A percentile compares a stretch with the other conserved stretches of the same genome.
Conservation (phyloP, 2,888 invertebrate genomes). For the Meandrusa payeni region DNA sequence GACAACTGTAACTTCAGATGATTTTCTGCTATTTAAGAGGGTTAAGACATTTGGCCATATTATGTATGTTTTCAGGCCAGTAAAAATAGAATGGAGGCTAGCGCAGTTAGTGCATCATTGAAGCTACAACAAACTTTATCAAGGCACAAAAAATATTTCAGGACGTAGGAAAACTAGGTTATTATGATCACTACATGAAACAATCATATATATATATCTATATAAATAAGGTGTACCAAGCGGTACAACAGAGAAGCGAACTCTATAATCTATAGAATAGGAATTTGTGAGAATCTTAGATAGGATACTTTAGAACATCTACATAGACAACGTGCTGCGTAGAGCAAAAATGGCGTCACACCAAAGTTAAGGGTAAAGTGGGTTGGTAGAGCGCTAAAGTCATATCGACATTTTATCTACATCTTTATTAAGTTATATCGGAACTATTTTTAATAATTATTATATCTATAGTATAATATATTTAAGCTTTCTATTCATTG, state of each 20-base stretch:
- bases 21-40: too few relatives aligned
- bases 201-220: slow-evolving; percentile 25
- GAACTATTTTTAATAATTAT: too few relatives aligned
- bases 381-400: slow-evolving; percentile 34
- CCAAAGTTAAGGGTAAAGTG: slow-evolving; percentile 22
- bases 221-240: slow-evolving; percentile 35
- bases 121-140: slow-evolving; percentile 42
- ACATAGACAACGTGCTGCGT: slow-evolving; percentile 19
- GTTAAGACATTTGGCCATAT: too few relatives aligned
- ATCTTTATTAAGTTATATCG: slow-evolving; percentile 12
- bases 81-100: slow-evolving; percentile 17
- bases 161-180: slow-evolving; percentile 35
- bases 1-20: too few relatives aligned
- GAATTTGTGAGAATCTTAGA: slow-evolving; percentile 34
- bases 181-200: slow-evolving; percentile 29
- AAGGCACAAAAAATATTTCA: slow-evolving; percentile 71
- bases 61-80: too few relatives aligned
- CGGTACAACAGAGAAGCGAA: slow-evolving; percentile 34
- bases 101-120: slow-evolving; percentile 45
- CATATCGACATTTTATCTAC: slow-evolving; percentile 28
- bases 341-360: slow-evolving; percentile 13
- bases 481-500: not conserved
- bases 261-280: slow-evolving; percentile 35
- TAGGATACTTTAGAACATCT: slow-evolving; percentile 28
- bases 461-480: slow-evolving; percentile 13